phyloP scores from a whole-genome alignment of 1,140 invertebrate species.

The Teleopsis dalmanni region DNA sequence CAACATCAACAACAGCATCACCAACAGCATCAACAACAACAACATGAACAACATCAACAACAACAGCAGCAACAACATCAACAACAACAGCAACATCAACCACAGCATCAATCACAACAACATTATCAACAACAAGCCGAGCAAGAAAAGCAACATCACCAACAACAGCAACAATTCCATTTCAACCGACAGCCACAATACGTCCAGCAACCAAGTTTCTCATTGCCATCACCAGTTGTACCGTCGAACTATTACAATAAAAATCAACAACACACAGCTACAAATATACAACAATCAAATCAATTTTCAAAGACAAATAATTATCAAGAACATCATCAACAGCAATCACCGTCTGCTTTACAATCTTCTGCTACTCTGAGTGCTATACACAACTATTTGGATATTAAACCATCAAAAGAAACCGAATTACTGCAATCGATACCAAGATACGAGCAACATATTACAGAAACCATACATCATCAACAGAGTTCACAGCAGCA shows the following conservation, averaged over 20 bases:
- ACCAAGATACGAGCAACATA: slow-evolving; percentile 68
- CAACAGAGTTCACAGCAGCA: slow-evolving; percentile 11
- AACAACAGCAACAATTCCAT: slow-evolving; percentile 42
- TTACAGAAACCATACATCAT: slow-evolving; percentile 47
- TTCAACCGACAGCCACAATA: slow-evolving; percentile 37
- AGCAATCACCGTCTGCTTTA: slow-evolving; percentile 18
- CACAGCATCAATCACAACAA: slow-evolving; percentile 10
- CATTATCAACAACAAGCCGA: slow-evolving; percentile 21
- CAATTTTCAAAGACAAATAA: slow-evolving; percentile 20
- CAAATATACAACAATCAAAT: slow-evolving; percentile 34
- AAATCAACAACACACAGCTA: slow-evolving; percentile 13
- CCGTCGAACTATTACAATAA: slow-evolving; percentile 26
- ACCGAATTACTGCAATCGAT: slow-evolving; percentile 65
- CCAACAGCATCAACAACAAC: too few species aligned
- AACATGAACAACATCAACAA: too few species aligned
- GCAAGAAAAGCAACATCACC: slow-evolving; percentile 20
- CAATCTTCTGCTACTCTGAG: slow-evolving; percentile 1
- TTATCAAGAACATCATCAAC: slow-evolving; percentile 25
- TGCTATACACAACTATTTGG: slow-evolving; percentile 30
- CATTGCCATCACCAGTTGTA: slow-evolving; percentile 35
- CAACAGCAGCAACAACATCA: slow-evolving; percentile 27
- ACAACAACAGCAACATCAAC: slow-evolving; percentile 25
- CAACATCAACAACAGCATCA: slow-evolving; percentile 25
- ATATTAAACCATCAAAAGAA: slow-evolving; percentile 37
- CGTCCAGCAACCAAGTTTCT: slow-evolving; percentile 24